Conservation (phyloP, 2,888 invertebrate species). For the Clostera curtula region DNA sequence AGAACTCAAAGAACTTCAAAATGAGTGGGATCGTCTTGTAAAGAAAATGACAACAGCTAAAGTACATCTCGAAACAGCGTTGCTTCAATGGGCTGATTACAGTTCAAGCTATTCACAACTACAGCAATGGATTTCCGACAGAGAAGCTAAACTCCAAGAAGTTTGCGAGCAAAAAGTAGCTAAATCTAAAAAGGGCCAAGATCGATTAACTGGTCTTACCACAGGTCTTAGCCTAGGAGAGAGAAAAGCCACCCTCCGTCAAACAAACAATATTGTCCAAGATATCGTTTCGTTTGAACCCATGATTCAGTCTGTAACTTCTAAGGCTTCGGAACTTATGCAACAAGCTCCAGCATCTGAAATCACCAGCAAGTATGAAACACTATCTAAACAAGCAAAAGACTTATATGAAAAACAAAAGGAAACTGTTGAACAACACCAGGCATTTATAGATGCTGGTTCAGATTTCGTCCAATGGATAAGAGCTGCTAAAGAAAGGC, state of each 20-base stretch:
- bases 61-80: conserved; percentile 90
- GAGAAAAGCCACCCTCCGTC: conserved; percentile 89
- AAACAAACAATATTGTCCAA: conserved; percentile 95
- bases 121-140: conserved; percentile 95
- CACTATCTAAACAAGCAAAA: conserved; percentile 91
- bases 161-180: conserved; percentile 89
- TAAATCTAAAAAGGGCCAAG: conserved; percentile 85
- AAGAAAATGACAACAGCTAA: conserved; percentile 94
- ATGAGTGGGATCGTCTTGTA: conserved; percentile 92
- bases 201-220: conserved; percentile 79
- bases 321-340: conserved; percentile 93
- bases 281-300: conserved; percentile 98
- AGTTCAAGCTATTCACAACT: conserved; percentile 94
- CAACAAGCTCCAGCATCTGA: conserved; percentile 94
- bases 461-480: conserved; percentile 96
- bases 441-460: conserved; percentile 93
- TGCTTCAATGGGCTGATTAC: conserved; percentile 97
- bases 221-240: conserved; percentile 87
- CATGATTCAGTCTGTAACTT: conserved; percentile 96
- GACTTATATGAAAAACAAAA: conserved; percentile 92
- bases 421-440: conserved; percentile 92
- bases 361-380: conserved; percentile 93
- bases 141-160: conserved; percentile 93
- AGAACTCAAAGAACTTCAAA: conserved; percentile 91
- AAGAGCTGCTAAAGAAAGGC: conserved; percentile 89